Evolutionary conservation across 2,797 vertebrate species (phyloP).

Genomic region (Melanotaenia boesemani): DNA sequence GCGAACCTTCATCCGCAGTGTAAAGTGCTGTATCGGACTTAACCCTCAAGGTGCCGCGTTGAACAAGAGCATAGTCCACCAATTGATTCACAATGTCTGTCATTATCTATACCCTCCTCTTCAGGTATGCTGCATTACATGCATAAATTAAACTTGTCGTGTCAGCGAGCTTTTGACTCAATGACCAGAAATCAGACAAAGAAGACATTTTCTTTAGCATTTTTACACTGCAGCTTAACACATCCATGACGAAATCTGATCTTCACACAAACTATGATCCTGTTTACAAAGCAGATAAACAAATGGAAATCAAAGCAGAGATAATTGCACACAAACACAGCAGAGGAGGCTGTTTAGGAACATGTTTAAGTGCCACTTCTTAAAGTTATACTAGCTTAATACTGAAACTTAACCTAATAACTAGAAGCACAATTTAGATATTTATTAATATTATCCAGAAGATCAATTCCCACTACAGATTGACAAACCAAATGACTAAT

Average conservation of each 20-base stretch:
- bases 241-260: background rate
- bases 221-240: constrained; percentile 25
- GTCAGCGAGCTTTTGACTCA: constrained; percentile 10
- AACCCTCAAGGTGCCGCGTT: constrained; percentile 72
- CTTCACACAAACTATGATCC: constrained; percentile 15
- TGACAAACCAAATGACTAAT: background rate
- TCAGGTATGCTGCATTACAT: constrained; percentile 70
- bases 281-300: constrained; percentile 15
- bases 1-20: constrained; percentile 85
- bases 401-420: background rate
- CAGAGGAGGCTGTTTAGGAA: background rate
- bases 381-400: background rate
- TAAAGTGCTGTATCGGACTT: constrained; percentile 87
- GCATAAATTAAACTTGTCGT: constrained; percentile 57
- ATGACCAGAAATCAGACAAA: constrained; percentile 2
- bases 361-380: background rate
- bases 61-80: constrained; percentile 43
- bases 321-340: constrained; percentile 3
- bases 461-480: background rate
- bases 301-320: constrained; percentile 12
- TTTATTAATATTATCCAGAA: background rate
- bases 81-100: constrained; percentile 47
- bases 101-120: constrained; percentile 31
- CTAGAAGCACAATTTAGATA: background rate
- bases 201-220: background rate